Evolutionary conservation across 2,797 vertebrate genomes (phyloP), one percentile per base, ranked within the genome.

Genomic region (Sebastes aleutianus): DNA sequence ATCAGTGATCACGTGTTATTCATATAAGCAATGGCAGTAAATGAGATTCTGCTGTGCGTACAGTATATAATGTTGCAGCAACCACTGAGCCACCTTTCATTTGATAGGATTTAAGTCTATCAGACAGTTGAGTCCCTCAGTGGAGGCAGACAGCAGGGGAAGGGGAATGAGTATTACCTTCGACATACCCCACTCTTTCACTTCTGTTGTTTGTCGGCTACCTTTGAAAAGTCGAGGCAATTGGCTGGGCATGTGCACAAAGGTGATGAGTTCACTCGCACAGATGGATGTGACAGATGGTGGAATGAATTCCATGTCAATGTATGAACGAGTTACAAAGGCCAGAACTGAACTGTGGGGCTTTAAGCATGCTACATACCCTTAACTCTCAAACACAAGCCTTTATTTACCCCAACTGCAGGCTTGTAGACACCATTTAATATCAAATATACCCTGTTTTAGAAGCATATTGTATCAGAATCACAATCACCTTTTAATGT

Each of bases 191-290:
- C 32, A 59, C 70, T 59, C 8, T 62, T 56, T 66, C 26, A 16
- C 22, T 32, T 71, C 39, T 26, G 27, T 54, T 57, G 69, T 79
- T 70, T 24, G 71, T 79, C 26, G 54, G 32, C 14, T 12, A 56
- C 43, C 59, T 74, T 66, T 62, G 24, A 59, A 67, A 67, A 68
- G 47, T 68, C 3, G 8, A 59, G 53, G 39, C 73, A 63, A 63
- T 68, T 57, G 36, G 47, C 34, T 39, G 50, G 76, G 54, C 29
- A 57, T 63, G 18, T 76, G 73, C 73, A 76, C 68, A 62, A 68
- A 73, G 20, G 32, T 69, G 76, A 61, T 50, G 34, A 70, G 84
- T 87, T 87, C 84, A 87, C 84, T 78, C 74, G 16, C 12, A 66
- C 75, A 71, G 62, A 87, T 82, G 66, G 65, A 54, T 39, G 36